Base-by-base conservation (phyloP, 2,888 invertebrate species). In the Camptogramma bilineatum region DNA sequence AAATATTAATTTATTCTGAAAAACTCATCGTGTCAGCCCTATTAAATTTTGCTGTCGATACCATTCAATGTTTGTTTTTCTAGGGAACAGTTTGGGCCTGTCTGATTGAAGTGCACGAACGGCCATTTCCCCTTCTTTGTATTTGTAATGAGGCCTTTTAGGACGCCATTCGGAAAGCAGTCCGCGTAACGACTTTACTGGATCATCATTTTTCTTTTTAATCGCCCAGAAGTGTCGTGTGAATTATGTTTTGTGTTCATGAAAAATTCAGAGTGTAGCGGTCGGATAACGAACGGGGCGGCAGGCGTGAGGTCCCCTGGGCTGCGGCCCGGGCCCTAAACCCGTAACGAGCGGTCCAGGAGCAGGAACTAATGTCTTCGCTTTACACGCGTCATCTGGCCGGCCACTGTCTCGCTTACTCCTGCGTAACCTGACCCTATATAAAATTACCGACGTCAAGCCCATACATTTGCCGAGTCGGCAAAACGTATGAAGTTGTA, bases 61-160 rank as follows among this genome's bases (percentile, higher is more conserved):
- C 52, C 67, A 69, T 76, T 74, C 75, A 78, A 73, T 85, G 84
- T 89, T 87, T 91, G 84, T 84, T 89, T 88, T 87, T 83, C 78
- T 85, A 81, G 81, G 75, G 78, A 83, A 78, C 81, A 79, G 82
- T 84, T 85, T 84, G 82, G 81, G 82, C 80, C 82, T 84, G 85
- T 85, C 86, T 81, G 81, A 82, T 85, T 85, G 84, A 79, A 84
- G 83, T 84, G 81, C 63, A 73, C 62, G 68, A 70, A 66, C 69
- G 64, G 61, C 52, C 61, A 55, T 50, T 68, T 68, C 52, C 61
- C 64, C 52, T 61, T 62, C 51, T 61, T 58, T 55, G 68, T 71
- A 67, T 69, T 63, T 63, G 62, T 68, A 58, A 64, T 62, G 60
- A 62, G 52, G 34, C 52, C 54, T 70, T 68, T 68, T 62, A 60